Percentiles rank a stretch among this genome's conserved stretches.
Evolutionary conservation across 1,140 invertebrate genomes (phyloP).

Genomic region (Ooceraea biroi): DNA sequence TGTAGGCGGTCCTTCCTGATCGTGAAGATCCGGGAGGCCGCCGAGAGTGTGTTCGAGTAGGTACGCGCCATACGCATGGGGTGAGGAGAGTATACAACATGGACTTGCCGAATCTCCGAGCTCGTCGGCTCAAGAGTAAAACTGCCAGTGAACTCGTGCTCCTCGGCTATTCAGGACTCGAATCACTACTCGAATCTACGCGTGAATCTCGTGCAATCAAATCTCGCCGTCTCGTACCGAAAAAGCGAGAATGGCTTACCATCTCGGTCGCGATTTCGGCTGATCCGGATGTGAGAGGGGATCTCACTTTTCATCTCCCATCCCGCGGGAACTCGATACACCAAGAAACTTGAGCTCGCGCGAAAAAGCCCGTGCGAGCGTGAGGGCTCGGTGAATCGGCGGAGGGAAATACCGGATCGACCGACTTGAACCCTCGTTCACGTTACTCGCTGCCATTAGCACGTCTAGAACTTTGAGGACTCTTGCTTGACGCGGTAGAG

Average conservation of each 20-base stretch:
- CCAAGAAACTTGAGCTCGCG: neutral
- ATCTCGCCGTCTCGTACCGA: neutral
- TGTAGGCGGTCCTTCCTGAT: slow-evolving; percentile 84
- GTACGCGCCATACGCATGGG: neutral
- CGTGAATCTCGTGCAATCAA: slow-evolving; percentile 4
- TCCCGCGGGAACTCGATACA: neutral
- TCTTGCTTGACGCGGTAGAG: neutral
- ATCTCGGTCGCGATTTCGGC: neutral
- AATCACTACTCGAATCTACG: slow-evolving; percentile 7
- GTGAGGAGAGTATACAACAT: neutral
- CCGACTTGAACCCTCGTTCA: slow-evolving; percentile 6
- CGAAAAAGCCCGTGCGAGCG: neutral
- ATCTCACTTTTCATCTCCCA: neutral
- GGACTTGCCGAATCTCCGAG: neutral
- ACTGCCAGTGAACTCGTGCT: slow-evolving; percentile 4
- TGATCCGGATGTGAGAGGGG: neutral
- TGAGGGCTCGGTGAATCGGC: neutral
- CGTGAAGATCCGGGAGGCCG: slow-evolving; percentile 83
- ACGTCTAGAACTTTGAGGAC: neutral
- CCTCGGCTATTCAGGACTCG: neutral
- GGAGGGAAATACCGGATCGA: slow-evolving; percentile 15
- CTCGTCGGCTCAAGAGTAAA: neutral
- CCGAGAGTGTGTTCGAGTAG: slow-evolving; percentile 83
- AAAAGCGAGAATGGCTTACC: neutral
- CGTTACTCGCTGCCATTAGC: slow-evolving; percentile 49